Evolutionary conservation across 2,113 vertebrate genomes (phyloP).

Genomic region (Vidua macroura): DNA sequence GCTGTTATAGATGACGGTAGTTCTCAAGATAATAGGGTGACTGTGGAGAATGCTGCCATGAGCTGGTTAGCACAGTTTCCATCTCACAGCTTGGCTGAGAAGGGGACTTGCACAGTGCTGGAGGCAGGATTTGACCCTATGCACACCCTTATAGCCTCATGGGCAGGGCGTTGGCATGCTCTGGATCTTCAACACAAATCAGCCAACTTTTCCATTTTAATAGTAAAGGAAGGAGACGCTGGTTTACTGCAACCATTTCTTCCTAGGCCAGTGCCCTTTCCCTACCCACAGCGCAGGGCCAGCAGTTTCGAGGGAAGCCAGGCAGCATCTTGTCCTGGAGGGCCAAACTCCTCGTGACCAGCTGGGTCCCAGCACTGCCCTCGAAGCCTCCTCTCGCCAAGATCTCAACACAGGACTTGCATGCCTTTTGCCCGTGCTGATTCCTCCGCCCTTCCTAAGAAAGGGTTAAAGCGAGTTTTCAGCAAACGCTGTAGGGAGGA

Average conservation of each 20-base stretch:
- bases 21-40: neutral
- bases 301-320: neutral
- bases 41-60: neutral
- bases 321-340: neutral
- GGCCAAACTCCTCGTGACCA: neutral
- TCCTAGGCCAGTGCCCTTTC: neutral
- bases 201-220: neutral
- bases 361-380: neutral
- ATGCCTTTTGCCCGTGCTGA: fast-evolving
- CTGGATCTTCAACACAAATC: neutral
- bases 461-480: conserved; percentile 10
- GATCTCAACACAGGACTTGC: neutral
- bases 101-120: neutral
- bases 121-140: neutral
- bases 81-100: neutral
- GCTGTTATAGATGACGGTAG: neutral
- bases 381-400: neutral
- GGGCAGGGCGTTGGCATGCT: fast-evolving
- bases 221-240: neutral
- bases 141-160: neutral
- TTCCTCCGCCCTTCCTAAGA: neutral
- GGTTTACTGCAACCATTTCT: neutral
- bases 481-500: neutral
- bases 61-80: neutral
- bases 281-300: neutral